Evolutionary conservation across 1,140 invertebrate genomes (phyloP).

Genomic region (Drosophila arizonae): DNA sequence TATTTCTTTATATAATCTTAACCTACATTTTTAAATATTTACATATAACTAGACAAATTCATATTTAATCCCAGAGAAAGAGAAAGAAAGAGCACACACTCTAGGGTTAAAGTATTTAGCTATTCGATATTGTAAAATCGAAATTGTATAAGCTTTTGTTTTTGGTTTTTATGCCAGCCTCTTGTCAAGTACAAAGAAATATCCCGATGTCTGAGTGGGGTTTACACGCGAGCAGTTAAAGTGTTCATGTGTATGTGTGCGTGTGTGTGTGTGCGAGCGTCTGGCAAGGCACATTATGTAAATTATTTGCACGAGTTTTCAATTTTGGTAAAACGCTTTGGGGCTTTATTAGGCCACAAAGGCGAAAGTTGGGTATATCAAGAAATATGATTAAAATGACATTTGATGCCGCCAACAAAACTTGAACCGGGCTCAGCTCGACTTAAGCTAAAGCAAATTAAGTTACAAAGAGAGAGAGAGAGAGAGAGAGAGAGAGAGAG

Average conservation of each 20-base stretch:
- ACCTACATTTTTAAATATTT: too few species aligned
- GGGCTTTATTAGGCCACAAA: constrained; percentile 64
- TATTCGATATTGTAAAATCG: background rate
- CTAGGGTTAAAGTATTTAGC: background rate
- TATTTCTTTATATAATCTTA: too few species aligned
- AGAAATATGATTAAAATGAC: constrained; percentile 73
- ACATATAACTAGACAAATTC: too few species aligned
- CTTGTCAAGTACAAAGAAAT: constrained; percentile 46
- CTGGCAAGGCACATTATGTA: constrained; percentile 62
- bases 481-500: background rate
- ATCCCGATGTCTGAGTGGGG: constrained; percentile 37
- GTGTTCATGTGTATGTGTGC: constrained; percentile 2
- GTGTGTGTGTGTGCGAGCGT: constrained; percentile 14
- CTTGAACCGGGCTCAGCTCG: constrained; percentile 31
- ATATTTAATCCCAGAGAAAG: too few species aligned
- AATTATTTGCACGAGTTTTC: constrained; percentile 79
- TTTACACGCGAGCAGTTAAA: constrained; percentile 22
- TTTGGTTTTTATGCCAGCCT: constrained; percentile 14
- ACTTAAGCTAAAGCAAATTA: constrained; percentile 54
- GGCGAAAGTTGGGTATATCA: constrained; percentile 32
- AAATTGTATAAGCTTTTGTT: background rate
- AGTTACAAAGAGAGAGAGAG: constrained; percentile 27
- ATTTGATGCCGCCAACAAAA: constrained; percentile 49
- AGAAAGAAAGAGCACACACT: too few species aligned
- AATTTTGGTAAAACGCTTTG: constrained; percentile 76